Evolutionary conservation across 1,140 invertebrate genomes (phyloP), one percentile per base, ranked within the genome.

Genomic region (Sycobia sp.): DNA sequence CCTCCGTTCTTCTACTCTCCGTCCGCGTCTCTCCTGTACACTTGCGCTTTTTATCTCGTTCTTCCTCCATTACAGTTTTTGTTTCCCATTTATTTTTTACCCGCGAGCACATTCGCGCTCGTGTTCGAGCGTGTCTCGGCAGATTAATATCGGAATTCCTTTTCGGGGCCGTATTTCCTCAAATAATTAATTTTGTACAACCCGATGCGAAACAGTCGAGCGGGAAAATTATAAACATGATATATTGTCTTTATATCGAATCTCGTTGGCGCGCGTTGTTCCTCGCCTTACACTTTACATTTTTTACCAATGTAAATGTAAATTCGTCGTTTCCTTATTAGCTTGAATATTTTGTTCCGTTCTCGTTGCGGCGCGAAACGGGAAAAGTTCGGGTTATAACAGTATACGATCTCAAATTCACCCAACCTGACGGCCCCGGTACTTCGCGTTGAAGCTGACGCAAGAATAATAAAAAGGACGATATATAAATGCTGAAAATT

Each of bases 131-230:
- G n/a, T 7, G 32, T n/a, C n/a, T 18, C 10, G 3, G n/a, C 41
- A 34, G 51, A 54, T 54, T 54, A 41, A 56, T 29, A 56, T 56
- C 53, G 27, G 18, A 56, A 16, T 8, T 29, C 41, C 41, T 59
- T 58, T 59, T 65, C 39, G 39, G 58, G 18, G 23, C n/a, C 5
- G n/a, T 18, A 50, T 32, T 49, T 23, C 36, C 27, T 29, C 18
- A 49, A 41, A 53, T 53, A 51, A 53, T 61, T 61, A 53, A 61
- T 53, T 61, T 53, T 43, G 47, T 46, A 29, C 46, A 47, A 46
- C 20, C 16, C n/a, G n/a, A n/a, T 22, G 11, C 16, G 51, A 56
- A 29, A 25, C 57, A 36, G 9, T n/a, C 11, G 47, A 13, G n/a
- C 27, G 18, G 56, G 18, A 57, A 57, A 46, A 36, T 57, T 57